A percentile compares a stretch with the other conserved stretches of the same genome.
phyloP scores from a whole-genome alignment of 2,888 invertebrate genomes.

The Ischnus inquisitorius region DNA sequence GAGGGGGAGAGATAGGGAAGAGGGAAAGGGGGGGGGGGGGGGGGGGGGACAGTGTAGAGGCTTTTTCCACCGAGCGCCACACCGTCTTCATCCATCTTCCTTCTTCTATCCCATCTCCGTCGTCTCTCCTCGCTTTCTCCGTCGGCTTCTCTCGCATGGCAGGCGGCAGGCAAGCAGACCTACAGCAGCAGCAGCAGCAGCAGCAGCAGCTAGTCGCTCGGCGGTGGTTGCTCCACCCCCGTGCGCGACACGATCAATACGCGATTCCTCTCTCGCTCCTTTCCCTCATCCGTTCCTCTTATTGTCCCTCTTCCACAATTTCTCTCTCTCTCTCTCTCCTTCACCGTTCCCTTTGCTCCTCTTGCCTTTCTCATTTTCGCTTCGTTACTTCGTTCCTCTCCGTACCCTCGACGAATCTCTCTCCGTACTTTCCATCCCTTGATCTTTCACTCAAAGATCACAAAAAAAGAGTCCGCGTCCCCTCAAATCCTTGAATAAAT shows the following conservation, averaged over 20 bases:
- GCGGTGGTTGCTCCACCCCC: slow-evolving; percentile 83
- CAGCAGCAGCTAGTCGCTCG: slow-evolving; percentile 71
- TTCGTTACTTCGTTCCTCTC: slow-evolving; percentile 64
- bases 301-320: slow-evolving; percentile 67
- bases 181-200: slow-evolving; percentile 62
- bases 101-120: slow-evolving; percentile 25
- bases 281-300: slow-evolving; percentile 68
- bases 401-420: neutral
- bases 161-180: slow-evolving; percentile 67
- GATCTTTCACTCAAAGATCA: slow-evolving; percentile 2
- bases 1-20: no score
- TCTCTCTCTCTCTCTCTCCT: slow-evolving; percentile 64
- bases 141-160: slow-evolving; percentile 52
- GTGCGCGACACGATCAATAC: slow-evolving; percentile 85
- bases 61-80: slow-evolving; percentile 40
- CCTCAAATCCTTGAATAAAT: neutral
- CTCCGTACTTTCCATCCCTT: slow-evolving; percentile 36
- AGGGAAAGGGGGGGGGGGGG: no score
- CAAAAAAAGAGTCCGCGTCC: neutral
- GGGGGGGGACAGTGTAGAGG: neutral
- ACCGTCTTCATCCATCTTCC: slow-evolving; percentile 63
- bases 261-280: slow-evolving; percentile 79
- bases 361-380: slow-evolving; percentile 66
- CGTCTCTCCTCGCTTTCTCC: slow-evolving; percentile 47
- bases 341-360: slow-evolving; percentile 57